Evolutionary conservation across 64 coral and sea anemone genomes (phyloP).

Genomic region (Acropora yongei): DNA sequence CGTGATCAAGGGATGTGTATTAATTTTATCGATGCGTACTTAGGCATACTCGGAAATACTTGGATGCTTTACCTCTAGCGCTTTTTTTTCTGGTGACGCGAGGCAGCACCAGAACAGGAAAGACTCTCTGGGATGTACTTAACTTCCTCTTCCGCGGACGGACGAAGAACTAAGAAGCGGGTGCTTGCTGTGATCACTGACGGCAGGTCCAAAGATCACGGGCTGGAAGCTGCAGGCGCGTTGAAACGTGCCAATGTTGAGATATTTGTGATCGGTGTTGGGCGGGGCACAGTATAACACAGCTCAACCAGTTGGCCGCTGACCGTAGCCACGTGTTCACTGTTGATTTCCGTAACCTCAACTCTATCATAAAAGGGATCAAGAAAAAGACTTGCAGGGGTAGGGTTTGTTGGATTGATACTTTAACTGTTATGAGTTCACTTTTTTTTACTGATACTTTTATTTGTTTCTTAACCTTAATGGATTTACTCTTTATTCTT

Average conservation of each 20-base stretch:
- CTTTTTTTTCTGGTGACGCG: background rate
- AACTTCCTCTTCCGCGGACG: constrained; percentile 27
- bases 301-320: constrained; percentile 26
- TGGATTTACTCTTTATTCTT: background rate
- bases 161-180: background rate
- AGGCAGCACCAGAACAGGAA: constrained; percentile 55
- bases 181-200: constrained; percentile 42
- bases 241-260: constrained; percentile 39
- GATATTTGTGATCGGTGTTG: constrained; percentile 45
- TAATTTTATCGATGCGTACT: too few relatives aligned
- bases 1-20: too few relatives aligned
- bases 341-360: constrained; percentile 56
- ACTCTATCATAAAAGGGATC: constrained; percentile 54
- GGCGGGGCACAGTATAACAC: constrained; percentile 21
- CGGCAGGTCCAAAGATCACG: constrained; percentile 46
- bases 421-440: background rate
- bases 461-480: background rate
- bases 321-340: constrained; percentile 67
- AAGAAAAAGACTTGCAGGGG: constrained; percentile 71
- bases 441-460: background rate
- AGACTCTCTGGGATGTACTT: constrained; percentile 48
- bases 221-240: constrained; percentile 19
- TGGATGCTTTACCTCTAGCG: too few relatives aligned
- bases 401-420: background rate
- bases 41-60: too few relatives aligned